Base-by-base conservation (phyloP, 2,113 vertebrate species). In the Pteropus alecto region DNA sequence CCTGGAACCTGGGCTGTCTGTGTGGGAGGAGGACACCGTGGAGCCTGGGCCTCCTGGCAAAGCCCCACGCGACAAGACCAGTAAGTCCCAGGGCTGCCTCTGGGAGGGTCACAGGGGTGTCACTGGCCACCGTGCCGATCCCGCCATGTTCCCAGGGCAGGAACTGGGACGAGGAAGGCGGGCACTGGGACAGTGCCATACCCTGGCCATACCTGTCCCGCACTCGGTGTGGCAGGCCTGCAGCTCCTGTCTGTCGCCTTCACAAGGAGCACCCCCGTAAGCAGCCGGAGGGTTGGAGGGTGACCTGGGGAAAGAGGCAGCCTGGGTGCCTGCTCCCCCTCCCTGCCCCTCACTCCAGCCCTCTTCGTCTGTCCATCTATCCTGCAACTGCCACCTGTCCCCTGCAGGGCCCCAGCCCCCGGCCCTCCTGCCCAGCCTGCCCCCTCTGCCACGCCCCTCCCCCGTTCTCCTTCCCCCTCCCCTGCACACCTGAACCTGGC, bases 401-500 rank as follows among this genome's bases (percentile, higher is more conserved):
- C 2, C 33, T 9, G n/a, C 63, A 33, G 58, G 56, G 56, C 10
- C 18, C 56, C 58, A 7, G 21, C 65, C 30, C 28, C 21, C n/a
- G 6, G 3, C 5, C 38, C 46, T 24, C 38, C 46, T 24, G 22
- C 58, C 7, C 58, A 19, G 33, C 8, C 35, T 11, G 33, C 26
- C 58, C 68, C 51, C 13, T 0, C 18, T 14, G 46, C 41, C 26
- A 21, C 12, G 13, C 14, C 30, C 18, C 6, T 30, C 19, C 13
- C 61, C 33, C 51, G 2, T 13, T 43, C 4, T 2, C 58, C 21
- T 26, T 0, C 7, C 6, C 48, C 30, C 30, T 24, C 1, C 3
- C 58, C 14, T 8, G 3, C 35, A 61, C 77, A 99, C 99, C 99
- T 99, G 98, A 99, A 99, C 60, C 99, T 98, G 48, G 99, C 98